These are phyloP conservation scores for Cerastoderma edule DNA, from an alignment of 2,888 invertebrate genomes.

Conservation along the genomic window DNA sequence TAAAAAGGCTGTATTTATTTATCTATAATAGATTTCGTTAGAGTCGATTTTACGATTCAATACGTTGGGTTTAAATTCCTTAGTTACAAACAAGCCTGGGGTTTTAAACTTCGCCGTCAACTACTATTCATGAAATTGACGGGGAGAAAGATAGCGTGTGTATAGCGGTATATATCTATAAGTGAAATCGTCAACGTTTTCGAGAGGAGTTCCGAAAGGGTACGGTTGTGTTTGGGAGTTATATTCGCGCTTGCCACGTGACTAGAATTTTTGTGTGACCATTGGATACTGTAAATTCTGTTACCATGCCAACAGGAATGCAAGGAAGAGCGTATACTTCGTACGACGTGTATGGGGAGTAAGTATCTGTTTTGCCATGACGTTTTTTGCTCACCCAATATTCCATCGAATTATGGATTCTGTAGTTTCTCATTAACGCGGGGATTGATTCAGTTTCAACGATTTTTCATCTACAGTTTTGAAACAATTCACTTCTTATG, in stretches of 20 bases:
- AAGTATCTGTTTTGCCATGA: conserved; percentile 18
- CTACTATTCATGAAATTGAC: conserved; percentile 13
- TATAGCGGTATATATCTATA: no score
- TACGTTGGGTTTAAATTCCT: conserved; percentile 19
- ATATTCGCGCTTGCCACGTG: not conserved
- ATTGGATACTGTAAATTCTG: conserved; percentile 15
- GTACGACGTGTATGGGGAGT: conserved; percentile 59
- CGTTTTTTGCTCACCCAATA: not conserved
- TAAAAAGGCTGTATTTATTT: conserved; percentile 37
- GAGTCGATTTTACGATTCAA: conserved; percentile 32
- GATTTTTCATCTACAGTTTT: no score
- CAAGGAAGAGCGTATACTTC: conserved; percentile 49
- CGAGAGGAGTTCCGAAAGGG: not conserved
- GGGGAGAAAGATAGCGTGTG: conserved; percentile 7
- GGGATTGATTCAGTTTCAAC: no score
- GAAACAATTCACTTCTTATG: no score
- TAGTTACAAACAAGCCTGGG: conserved; percentile 1
- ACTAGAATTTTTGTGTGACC: not conserved
- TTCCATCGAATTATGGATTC: no score
- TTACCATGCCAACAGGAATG: conserved; percentile 36
- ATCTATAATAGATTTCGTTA: conserved; percentile 46
- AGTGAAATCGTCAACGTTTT: not conserved
- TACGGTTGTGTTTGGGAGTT: not conserved
- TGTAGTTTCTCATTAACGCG: no score
- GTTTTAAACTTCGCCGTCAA: conserved; percentile 3